Evolutionary conservation across 2,797 vertebrate genomes (phyloP).

Genomic region (Leuciscus waleckii): DNA sequence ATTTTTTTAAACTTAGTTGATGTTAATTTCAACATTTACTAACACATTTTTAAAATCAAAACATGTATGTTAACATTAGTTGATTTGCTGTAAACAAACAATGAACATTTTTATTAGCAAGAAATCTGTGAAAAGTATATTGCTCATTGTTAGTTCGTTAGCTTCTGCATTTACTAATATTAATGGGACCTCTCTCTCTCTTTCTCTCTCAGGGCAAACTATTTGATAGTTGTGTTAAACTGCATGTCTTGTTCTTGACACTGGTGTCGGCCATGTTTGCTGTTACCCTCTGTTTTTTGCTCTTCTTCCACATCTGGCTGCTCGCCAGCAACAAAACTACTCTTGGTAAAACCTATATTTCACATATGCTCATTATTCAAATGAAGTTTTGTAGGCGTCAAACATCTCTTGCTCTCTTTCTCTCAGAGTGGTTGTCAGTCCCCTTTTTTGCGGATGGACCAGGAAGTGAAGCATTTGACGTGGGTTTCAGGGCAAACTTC

Average conservation of each 20-base stretch:
- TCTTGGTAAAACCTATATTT: slow-evolving; percentile 75
- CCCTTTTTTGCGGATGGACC: slow-evolving; percentile 82
- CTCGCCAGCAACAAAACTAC: slow-evolving; percentile 84
- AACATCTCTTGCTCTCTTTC: neutral
- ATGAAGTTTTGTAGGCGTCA: neutral
- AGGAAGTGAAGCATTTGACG: slow-evolving; percentile 83
- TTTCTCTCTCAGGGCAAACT: slow-evolving; percentile 57
- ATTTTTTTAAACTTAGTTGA: neutral
- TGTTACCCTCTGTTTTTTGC: slow-evolving; percentile 82
- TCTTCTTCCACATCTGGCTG: slow-evolving; percentile 86
- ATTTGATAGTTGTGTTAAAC: slow-evolving; percentile 79
- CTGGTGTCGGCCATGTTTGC: slow-evolving; percentile 85
- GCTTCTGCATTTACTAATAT: neutral
- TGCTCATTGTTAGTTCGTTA: neutral
- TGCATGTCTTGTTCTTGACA: slow-evolving; percentile 83
- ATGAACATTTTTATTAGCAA: neutral
- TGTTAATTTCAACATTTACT: neutral
- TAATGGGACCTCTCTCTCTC: neutral
- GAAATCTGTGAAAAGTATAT: neutral
- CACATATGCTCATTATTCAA: neutral
- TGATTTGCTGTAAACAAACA: neutral
- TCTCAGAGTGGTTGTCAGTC: slow-evolving; percentile 81
- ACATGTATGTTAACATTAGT: neutral
- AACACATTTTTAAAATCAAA: neutral
- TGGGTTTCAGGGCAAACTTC: slow-evolving; percentile 80